Conservation (phyloP, 2,113 vertebrate species). For the Tragelaphus strepsiceros region DNA sequence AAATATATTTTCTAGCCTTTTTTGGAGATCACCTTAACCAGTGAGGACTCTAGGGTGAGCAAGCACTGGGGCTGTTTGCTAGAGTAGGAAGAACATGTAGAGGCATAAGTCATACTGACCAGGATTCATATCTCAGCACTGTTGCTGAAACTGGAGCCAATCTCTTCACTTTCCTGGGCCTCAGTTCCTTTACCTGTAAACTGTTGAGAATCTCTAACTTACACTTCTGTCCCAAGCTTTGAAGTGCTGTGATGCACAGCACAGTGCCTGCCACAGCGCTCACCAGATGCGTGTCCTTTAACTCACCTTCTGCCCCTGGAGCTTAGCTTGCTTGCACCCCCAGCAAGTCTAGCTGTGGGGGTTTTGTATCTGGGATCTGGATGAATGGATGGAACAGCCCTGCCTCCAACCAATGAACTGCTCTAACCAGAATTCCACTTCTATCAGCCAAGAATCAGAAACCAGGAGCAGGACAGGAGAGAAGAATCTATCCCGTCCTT, state of each 20-base stretch:
- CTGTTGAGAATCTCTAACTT: not conserved
- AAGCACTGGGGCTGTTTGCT: not conserved
- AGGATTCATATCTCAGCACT: not conserved
- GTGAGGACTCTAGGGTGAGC: accelerated
- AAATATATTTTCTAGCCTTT: not conserved
- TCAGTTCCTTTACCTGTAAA: not conserved
- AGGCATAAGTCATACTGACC: not conserved
- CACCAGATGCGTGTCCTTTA: accelerated
- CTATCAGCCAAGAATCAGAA: not conserved
- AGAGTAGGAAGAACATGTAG: not conserved
- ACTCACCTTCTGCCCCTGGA: not conserved
- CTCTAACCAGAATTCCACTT: not conserved
- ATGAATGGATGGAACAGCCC: not conserved
- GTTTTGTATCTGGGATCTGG: not conserved
- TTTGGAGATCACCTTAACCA: not conserved
- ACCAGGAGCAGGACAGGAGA: not conserved
- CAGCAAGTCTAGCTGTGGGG: not conserved
- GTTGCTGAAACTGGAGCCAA: not conserved
- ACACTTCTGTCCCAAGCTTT: not conserved
- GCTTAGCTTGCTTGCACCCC: not conserved
- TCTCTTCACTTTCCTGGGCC: not conserved
- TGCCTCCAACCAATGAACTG: accelerated
- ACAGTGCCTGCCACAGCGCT: not conserved
- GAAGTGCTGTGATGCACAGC: not conserved
- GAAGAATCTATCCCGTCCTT: not conserved